Percentiles rank a stretch among this genome's conserved stretches.
phyloP scores from a whole-genome alignment of 2,113 vertebrate species.

The Corvus hawaiiensis region DNA sequence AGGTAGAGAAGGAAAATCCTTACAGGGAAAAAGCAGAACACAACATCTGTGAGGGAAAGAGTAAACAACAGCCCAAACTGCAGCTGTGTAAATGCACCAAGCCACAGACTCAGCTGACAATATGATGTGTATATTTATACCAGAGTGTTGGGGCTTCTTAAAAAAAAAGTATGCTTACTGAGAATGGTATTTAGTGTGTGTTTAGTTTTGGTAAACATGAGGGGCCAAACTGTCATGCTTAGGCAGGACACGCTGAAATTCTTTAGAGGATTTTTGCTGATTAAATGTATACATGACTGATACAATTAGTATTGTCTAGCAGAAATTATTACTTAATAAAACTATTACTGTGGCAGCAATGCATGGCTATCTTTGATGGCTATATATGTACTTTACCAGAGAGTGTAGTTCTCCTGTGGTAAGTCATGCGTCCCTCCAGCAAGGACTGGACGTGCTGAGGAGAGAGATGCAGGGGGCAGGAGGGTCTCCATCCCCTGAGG shows the following conservation, averaged over 20 bases:
- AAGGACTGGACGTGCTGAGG: rapidly evolving
- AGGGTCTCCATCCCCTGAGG: not conserved
- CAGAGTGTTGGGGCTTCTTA: not conserved
- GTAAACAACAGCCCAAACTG: not conserved
- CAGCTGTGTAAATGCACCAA: conserved; percentile 11
- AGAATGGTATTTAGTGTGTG: not conserved
- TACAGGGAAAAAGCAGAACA: not conserved
- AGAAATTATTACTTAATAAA: not conserved
- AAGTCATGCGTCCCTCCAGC: rapidly evolving
- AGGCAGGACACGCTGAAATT: not conserved
- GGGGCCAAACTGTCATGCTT: not conserved
- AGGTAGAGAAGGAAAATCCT: conserved; percentile 14
- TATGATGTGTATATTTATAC: not conserved
- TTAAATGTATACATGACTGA: not conserved
- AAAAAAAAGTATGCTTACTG: not conserved
- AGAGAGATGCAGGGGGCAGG: not conserved
- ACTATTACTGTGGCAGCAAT: not conserved
- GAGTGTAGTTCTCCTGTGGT: not conserved
- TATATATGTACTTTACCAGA: not conserved
- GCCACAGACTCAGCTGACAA: not conserved
- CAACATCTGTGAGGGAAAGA: not conserved
- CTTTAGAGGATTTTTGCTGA: not conserved
- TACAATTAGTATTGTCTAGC: not conserved
- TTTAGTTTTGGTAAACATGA: not conserved
- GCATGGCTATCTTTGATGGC: not conserved